These are phyloP conservation scores for Megaceryle torquata DNA, from an alignment of 2,113 vertebrate species.

Conservation along the genomic window DNA sequence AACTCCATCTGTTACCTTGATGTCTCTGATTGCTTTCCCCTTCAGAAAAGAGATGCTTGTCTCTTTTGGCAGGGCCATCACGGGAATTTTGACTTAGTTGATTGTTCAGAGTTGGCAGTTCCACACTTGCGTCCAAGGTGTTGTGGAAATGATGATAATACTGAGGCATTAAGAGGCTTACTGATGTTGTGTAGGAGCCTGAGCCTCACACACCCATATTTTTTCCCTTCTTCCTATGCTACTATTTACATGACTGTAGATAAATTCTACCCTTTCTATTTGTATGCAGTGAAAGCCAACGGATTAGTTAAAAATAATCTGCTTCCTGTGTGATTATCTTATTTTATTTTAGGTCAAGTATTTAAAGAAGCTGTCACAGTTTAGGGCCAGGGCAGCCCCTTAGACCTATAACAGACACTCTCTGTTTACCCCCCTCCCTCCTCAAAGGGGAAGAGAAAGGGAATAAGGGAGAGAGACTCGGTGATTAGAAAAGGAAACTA, in stretches of 20 bases:
- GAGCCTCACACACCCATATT: background rate
- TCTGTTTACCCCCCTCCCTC: too few species aligned
- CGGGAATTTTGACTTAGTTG: background rate
- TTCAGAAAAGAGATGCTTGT: background rate
- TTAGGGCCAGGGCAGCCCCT: too few species aligned
- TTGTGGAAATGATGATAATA: background rate
- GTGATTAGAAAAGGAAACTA: too few species aligned
- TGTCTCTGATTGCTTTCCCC: background rate
- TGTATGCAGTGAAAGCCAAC: background rate
- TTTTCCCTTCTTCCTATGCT: background rate
- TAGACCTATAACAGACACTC: too few species aligned
- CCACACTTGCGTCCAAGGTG: background rate
- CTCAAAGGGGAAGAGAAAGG: too few species aligned
- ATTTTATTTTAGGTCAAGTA: background rate
- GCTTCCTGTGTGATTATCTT: background rate
- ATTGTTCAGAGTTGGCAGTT: background rate
- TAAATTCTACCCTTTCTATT: background rate
- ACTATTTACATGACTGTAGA: background rate
- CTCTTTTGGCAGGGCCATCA: background rate
- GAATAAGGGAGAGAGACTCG: too few species aligned
- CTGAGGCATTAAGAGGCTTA: background rate
- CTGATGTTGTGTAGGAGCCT: background rate
- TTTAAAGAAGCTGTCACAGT: background rate
- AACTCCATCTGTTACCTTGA: background rate
- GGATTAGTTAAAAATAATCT: background rate